These are phyloP conservation scores for Murina feae DNA, from an alignment of 2,113 vertebrate genomes.

Conservation along the genomic window DNA sequence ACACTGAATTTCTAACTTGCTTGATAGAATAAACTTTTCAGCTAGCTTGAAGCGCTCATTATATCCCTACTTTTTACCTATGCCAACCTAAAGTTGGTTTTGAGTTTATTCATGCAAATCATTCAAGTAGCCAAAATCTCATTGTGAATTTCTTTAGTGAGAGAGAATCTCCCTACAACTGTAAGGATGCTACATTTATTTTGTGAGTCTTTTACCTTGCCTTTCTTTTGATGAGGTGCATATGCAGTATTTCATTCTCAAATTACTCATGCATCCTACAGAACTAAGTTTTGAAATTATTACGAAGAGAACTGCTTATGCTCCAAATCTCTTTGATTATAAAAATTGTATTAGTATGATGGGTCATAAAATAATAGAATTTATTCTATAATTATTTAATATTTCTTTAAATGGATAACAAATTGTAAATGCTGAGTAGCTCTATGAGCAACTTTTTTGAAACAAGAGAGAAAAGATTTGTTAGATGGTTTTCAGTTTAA, in stretches of 20 bases:
- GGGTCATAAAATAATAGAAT: conserved; percentile 15
- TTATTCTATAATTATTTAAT: background rate
- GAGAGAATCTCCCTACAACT: background rate
- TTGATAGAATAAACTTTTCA: background rate
- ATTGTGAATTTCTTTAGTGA: background rate
- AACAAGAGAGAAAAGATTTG: background rate
- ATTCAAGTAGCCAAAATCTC: conserved; percentile 2
- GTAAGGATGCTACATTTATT: background rate
- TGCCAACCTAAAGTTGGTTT: background rate
- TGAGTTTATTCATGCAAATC: background rate
- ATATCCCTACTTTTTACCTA: background rate
- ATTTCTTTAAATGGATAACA: background rate
- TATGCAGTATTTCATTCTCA: background rate
- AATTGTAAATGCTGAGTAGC: background rate
- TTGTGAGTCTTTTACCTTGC: background rate
- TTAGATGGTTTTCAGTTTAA: background rate
- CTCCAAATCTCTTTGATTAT: background rate
- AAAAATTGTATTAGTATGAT: background rate
- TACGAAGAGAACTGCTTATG: background rate
- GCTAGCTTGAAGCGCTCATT: background rate
- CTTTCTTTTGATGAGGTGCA: conserved; percentile 17
- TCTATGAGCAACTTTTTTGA: background rate
- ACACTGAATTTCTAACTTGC: background rate
- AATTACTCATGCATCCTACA: background rate
- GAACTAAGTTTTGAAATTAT: conserved; percentile 2